A percentile compares a stretch with the other conserved stretches of the same genome.
phyloP scores from a whole-genome alignment of 1,140 invertebrate species.

The Diabrotica virgifera region DNA sequence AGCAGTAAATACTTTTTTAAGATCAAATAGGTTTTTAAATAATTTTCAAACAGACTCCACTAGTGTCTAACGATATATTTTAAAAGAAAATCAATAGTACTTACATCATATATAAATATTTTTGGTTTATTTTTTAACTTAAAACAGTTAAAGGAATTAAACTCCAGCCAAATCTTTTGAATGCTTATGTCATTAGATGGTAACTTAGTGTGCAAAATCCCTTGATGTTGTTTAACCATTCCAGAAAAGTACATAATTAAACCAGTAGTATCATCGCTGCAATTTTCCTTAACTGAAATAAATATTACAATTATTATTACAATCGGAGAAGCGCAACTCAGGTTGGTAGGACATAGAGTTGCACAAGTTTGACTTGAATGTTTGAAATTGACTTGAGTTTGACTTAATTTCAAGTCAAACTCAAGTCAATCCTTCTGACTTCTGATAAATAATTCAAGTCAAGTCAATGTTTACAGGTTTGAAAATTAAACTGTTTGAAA shows the following conservation, averaged over 20 bases:
- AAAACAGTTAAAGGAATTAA: slow-evolving; percentile 28
- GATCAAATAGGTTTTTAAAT: no score
- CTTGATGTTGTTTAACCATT: not conserved
- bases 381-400: no score
- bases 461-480: no score
- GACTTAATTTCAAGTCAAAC: no score
- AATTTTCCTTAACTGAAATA: slow-evolving; percentile 13
- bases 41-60: no score
- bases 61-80: not conserved
- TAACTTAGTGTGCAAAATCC: not conserved
- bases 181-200: not conserved
- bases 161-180: slow-evolving; percentile 29
- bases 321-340: no score
- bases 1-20: not conserved
- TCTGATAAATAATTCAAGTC: no score
- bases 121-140: slow-evolving; percentile 39
- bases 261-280: not conserved
- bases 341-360: no score
- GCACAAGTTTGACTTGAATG: no score
- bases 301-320: no score
- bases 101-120: slow-evolving; percentile 42
- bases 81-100: not conserved
- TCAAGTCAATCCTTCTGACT: no score
- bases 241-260: slow-evolving; percentile 21
- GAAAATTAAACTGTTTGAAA: no score